These are phyloP conservation scores for Perca schrenkii DNA, from an alignment of 2,113 vertebrate species.

Conservation along the genomic window DNA sequence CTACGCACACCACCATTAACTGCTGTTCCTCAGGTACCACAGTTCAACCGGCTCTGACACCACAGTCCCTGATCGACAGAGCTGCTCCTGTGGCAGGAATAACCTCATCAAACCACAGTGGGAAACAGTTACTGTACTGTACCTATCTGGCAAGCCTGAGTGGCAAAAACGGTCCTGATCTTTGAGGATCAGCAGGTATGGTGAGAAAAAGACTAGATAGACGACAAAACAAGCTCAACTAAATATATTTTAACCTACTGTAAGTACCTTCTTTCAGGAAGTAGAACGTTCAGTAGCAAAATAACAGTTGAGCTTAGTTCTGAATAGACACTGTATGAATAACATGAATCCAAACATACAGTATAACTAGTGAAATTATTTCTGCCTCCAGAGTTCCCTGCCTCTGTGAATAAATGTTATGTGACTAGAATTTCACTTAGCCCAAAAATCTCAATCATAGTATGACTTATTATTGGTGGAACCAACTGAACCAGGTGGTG, in stretches of 20 bases:
- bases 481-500: constrained; percentile 8
- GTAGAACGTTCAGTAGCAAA: neutral
- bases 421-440: neutral
- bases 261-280: neutral
- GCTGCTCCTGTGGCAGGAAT: constrained; percentile 43
- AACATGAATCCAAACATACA: neutral
- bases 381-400: constrained; percentile 36
- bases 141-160: neutral
- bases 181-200: neutral
- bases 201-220: neutral
- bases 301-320: neutral
- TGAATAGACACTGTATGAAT: neutral
- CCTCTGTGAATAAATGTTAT: neutral
- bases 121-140: neutral
- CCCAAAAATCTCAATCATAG: neutral
- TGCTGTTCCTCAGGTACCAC: constrained; percentile 12
- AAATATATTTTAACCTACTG: neutral
- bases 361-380: constrained; percentile 3
- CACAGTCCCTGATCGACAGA: constrained; percentile 2
- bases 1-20: constrained; percentile 5
- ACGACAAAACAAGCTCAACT: no score
- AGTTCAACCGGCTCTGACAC: neutral
- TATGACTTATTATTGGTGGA: neutral
- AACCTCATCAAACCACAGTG: neutral
- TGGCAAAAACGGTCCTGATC: neutral